Evolutionary conservation across 2,113 vertebrate species (phyloP), one percentile per base, ranked within the genome.

Genomic region (Pica pica): DNA sequence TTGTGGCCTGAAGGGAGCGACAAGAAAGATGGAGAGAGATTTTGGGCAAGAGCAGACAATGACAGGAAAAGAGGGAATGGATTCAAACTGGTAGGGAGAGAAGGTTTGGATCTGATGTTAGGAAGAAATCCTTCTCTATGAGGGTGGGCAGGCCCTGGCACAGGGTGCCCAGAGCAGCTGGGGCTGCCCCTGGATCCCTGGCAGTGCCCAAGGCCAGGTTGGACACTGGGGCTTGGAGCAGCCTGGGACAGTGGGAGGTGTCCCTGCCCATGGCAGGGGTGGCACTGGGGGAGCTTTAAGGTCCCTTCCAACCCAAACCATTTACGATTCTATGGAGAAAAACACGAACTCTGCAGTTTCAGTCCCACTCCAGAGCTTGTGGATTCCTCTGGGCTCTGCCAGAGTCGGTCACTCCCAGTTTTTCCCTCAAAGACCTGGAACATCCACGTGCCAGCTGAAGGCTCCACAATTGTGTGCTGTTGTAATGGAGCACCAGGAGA

Each of bases 41-140:
- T 52, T 16, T 44, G 44, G 16, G 9, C 1, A 41, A 21, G 50
- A 37, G 24, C 30, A 5, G 22, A 13, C 11, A 55, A 16, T 2
- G 41, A 31, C 28, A 88, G 14, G 42, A 19, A 31, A n/a, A 19
- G 12, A 33, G 8, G 49, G 33, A 52, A 60, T 26, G 23, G 33
- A 46, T 89, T 52, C 19, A 20, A 4, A 74, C 2, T 46, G 33
- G 7, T 11, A 89, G 13, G 15, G 27, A n/a, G 37, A 7, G 28
- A 3, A 20, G 19, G 44, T 13, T 39, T 59, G 28, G 53, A 8
- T 60, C 3, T 11, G 41, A 57, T 44, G 10, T 12, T 17, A 1
- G 60, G 23, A 24, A 52, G 16, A 0, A 89, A 59, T 59, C 31
- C 1, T 1, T 55, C 6, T 1, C 16, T 67, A 7, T 0, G 52